A percentile compares a stretch with the other conserved stretches of the same genome.
Evolutionary conservation across 1,140 invertebrate genomes (phyloP).

Genomic region (Bicyclus anynana): DNA sequence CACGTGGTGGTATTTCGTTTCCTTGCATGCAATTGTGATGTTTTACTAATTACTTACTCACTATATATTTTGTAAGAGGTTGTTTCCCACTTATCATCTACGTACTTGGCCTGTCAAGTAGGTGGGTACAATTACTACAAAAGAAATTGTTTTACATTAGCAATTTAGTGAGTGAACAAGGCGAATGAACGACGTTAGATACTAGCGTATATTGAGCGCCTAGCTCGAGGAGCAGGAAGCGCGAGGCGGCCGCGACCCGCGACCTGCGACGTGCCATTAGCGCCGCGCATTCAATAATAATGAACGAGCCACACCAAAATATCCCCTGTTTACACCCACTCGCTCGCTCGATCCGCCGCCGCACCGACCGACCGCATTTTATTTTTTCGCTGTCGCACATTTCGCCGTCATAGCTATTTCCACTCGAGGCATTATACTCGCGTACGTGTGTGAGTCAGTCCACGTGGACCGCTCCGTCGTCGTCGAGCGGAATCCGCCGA

Average conservation of each 20-base stretch:
- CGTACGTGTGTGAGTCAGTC: constrained; percentile 65
- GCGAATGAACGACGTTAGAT: neutral
- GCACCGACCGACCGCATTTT: constrained; percentile 76
- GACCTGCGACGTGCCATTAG: constrained; percentile 63
- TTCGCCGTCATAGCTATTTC: constrained; percentile 78
- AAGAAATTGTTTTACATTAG: neutral
- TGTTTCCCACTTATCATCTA: too few species aligned
- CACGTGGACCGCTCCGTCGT: constrained; percentile 72
- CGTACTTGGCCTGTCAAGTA: too few species aligned
- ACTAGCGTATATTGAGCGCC: too few species aligned
- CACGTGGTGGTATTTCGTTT: too few species aligned
- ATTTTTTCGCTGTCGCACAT: constrained; percentile 78
- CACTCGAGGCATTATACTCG: constrained; percentile 76
- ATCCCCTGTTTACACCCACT: constrained; percentile 76
- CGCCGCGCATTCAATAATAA: constrained; percentile 75
- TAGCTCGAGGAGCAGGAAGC: constrained; percentile 45
- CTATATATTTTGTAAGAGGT: too few species aligned
- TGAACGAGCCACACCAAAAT: constrained; percentile 74
- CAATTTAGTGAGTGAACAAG: neutral
- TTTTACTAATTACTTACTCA: too few species aligned
- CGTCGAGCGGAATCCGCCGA: constrained; percentile 54
- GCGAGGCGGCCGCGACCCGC: constrained; percentile 30
- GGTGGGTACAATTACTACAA: too few species aligned
- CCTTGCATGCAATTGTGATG: too few species aligned
- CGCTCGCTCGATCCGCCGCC: constrained; percentile 61